Base-by-base conservation (phyloP, 2,888 invertebrate genomes). In the Polyommatus iphigenia region DNA sequence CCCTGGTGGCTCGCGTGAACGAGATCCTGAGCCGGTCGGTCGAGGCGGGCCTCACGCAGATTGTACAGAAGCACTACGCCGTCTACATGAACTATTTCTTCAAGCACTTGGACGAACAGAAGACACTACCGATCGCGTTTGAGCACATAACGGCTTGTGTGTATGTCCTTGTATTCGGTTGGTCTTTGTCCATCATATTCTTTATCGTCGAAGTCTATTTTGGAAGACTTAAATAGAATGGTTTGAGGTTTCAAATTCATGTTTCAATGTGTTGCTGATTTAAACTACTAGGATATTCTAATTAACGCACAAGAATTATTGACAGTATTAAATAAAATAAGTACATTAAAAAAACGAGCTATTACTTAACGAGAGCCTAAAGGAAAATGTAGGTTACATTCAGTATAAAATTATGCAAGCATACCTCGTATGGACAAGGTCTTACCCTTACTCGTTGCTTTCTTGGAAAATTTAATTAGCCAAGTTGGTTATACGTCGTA, bases 1-100 rank as follows among this genome's bases (percentile, higher is more conserved):
- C 87, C 0, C 76, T 90, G 6, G 80, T 83, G 3, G 54, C 78
- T 10, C 85, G 88, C 2, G 76, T 90, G 1, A 87, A 81, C 78
- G 80, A 81, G 29, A 78, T 86, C 41, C 80, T 90, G 77, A 85
- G 84, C 67, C 81, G 81, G n/a, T 81, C 84, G 41, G 79, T 86
- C 13, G 90, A 91, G 82, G 83, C 83, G 3, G 90, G 90, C 10
- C 86, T 90, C 62, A 82, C 85, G 20, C 83, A 88, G 10, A 80
- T 81, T 29, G 79, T 83, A 76, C 85, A 85, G 78, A 79, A 78
- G 2, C 82, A 79, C 32, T 86, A 88, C 79, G 79, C 85, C 29
- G 79, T 79, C 3, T 81, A 80, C 2, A 83, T 82, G 18, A 82
- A 79, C 71, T 77, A 81, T 71, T 80, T 87, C 7, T 82, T 85